These are phyloP conservation scores for Cylas formicarius DNA, from an alignment of 1,140 invertebrate genomes.

Conservation along the genomic window DNA sequence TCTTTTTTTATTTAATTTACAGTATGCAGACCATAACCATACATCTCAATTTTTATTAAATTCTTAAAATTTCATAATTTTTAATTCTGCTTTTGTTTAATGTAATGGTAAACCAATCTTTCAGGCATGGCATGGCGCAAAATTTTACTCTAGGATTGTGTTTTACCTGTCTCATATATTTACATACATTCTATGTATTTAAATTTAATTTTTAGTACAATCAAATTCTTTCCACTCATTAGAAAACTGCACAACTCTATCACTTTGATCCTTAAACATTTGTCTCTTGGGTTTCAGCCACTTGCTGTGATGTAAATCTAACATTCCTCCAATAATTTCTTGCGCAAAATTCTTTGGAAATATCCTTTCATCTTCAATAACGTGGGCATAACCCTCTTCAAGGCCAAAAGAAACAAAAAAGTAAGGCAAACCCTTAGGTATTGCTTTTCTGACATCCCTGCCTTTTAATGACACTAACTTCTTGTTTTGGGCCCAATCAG, in stretches of 20 bases:
- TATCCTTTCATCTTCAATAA: constrained; percentile 86
- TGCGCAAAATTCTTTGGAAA: constrained; percentile 90
- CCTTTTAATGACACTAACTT: constrained; percentile 79
- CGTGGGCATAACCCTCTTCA: constrained; percentile 87
- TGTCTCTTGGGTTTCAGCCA: constrained; percentile 79
- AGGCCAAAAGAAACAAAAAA: constrained; percentile 90
- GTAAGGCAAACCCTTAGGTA: constrained; percentile 93
- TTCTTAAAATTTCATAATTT: too few relatives aligned
- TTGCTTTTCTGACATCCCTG: constrained; percentile 66
- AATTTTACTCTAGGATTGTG: too few relatives aligned
- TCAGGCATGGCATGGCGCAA: too few relatives aligned
- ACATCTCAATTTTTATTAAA: too few relatives aligned
- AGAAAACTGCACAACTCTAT: constrained; percentile 60
- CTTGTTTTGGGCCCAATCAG: constrained; percentile 91
- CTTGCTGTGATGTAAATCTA: constrained; percentile 74
- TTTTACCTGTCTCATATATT: too few relatives aligned
- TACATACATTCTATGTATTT: too few relatives aligned
- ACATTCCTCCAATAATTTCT: constrained; percentile 91
- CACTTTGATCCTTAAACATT: constrained; percentile 60
- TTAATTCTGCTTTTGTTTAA: too few relatives aligned
- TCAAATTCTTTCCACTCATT: constrained; percentile 51
- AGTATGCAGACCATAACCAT: too few relatives aligned
- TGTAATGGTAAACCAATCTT: too few relatives aligned
- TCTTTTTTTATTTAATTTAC: too few relatives aligned
- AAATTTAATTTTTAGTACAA: constrained; percentile 12